These are phyloP conservation scores for Pseudocheirus occidentalis DNA, from an alignment of 2,797 vertebrate species.

Conservation along the genomic window DNA sequence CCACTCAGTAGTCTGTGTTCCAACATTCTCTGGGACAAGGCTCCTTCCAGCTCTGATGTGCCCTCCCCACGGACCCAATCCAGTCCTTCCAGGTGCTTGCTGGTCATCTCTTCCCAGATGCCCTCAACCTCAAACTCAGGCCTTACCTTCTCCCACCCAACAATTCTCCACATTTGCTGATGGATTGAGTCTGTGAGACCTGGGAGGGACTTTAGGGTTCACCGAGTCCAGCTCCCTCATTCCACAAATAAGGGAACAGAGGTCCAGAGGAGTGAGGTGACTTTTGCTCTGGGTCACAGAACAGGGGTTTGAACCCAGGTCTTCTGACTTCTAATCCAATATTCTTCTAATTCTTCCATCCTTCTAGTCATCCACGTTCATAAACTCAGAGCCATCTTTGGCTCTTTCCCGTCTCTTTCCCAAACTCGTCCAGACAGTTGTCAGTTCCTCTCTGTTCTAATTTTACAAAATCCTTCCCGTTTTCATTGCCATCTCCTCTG, in stretches of 20 bases:
- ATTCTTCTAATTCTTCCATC: background rate
- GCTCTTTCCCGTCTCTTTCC: background rate
- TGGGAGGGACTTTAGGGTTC: background rate
- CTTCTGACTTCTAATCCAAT: background rate
- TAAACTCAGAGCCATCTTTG: background rate
- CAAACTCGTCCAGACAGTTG: background rate
- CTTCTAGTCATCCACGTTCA: background rate
- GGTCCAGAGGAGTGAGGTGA: background rate
- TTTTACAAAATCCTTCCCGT: background rate
- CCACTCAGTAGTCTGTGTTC: background rate
- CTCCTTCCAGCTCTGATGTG: background rate
- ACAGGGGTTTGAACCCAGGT: background rate
- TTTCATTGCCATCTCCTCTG: background rate
- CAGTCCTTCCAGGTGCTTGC: background rate
- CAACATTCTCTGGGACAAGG: background rate
- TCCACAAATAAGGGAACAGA: background rate
- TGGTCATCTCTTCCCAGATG: background rate
- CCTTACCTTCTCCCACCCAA: background rate
- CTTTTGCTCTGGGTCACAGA: background rate
- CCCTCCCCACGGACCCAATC: background rate
- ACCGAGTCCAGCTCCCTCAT: background rate
- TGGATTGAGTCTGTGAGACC: background rate
- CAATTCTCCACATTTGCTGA: background rate
- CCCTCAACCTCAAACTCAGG: background rate
- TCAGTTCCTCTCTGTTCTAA: background rate